Evolutionary conservation across 2,113 vertebrate genomes (phyloP).

Genomic region (Oceanodroma tethys): DNA sequence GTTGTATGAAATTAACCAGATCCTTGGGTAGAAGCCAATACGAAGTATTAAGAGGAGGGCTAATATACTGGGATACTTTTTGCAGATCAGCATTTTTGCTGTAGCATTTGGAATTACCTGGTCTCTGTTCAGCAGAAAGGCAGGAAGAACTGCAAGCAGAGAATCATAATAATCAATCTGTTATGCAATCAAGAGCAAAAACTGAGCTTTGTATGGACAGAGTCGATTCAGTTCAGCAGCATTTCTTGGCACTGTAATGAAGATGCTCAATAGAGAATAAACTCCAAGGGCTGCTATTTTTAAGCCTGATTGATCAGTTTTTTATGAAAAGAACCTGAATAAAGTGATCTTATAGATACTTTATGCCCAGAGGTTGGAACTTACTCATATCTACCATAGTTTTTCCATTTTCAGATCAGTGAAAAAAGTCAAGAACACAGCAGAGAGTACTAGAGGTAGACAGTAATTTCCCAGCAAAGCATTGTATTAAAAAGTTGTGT

Average conservation of each 20-base stretch:
- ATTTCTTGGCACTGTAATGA: not conserved
- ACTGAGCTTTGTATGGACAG: not conserved
- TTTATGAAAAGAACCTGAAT: not conserved
- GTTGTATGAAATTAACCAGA: not conserved
- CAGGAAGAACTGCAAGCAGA: not conserved
- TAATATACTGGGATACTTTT: not conserved
- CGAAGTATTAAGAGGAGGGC: not conserved
- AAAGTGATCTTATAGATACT: not conserved
- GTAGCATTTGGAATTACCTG: not conserved
- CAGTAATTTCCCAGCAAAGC: not conserved
- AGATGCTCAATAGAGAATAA: not conserved
- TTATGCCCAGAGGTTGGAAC: not conserved
- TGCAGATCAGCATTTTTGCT: conserved; percentile 16
- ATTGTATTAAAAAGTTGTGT: not conserved
- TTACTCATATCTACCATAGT: not conserved
- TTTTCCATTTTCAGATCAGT: not conserved
- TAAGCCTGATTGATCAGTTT: not conserved
- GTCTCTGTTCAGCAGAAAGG: conserved; percentile 19
- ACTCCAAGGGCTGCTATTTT: not conserved
- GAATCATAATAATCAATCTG: not conserved
- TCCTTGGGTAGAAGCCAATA: not conserved
- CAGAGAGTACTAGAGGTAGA: not conserved
- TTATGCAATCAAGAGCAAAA: not conserved
- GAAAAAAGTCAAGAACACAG: not conserved
- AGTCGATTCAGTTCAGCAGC: not conserved